Conservation (phyloP, 2,888 invertebrate species). For the Agriopis marginaria region DNA sequence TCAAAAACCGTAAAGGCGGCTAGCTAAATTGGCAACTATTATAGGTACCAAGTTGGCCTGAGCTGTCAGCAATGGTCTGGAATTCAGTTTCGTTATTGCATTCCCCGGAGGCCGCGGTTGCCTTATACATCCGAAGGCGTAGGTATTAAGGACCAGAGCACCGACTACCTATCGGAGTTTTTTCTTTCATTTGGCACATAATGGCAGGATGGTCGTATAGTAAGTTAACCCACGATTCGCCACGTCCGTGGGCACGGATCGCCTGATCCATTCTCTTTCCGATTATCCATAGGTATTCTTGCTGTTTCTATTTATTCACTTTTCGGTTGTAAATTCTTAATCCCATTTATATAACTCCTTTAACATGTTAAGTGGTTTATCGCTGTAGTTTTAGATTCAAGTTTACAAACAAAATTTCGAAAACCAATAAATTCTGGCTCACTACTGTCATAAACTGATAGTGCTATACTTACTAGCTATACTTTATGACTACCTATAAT, state of each 20-base stretch:
- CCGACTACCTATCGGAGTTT: conserved; percentile 27
- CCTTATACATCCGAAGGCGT: conserved; percentile 41
- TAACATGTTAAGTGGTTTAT: neutral
- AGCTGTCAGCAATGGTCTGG: conserved; percentile 40
- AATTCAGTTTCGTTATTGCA: conserved; percentile 58
- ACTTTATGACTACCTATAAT: conserved; percentile 10
- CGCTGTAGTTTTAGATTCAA: neutral
- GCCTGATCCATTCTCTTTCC: conserved; percentile 6
- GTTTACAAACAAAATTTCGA: conserved; percentile 7
- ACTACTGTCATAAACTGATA: neutral
- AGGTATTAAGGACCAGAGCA: conserved; percentile 31
- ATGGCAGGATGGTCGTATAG: conserved; percentile 29
- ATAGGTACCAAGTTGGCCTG: conserved; percentile 23
- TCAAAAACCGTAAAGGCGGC: neutral
- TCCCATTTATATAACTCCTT: neutral
- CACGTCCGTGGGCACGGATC: conserved; percentile 14
- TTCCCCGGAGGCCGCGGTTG: conserved; percentile 43
- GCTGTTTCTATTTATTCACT: neutral
- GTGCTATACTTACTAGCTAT: neutral
- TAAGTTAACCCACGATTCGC: conserved; percentile 31
- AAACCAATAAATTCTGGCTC: neutral
- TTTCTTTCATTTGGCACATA: conserved; percentile 36
- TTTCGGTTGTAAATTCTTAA: neutral
- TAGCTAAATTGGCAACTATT: conserved; percentile 20
- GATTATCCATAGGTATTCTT: too few relatives aligned